Evolutionary conservation across 2,113 vertebrate genomes (phyloP).

Genomic region (Myxocyprinus asiaticus): DNA sequence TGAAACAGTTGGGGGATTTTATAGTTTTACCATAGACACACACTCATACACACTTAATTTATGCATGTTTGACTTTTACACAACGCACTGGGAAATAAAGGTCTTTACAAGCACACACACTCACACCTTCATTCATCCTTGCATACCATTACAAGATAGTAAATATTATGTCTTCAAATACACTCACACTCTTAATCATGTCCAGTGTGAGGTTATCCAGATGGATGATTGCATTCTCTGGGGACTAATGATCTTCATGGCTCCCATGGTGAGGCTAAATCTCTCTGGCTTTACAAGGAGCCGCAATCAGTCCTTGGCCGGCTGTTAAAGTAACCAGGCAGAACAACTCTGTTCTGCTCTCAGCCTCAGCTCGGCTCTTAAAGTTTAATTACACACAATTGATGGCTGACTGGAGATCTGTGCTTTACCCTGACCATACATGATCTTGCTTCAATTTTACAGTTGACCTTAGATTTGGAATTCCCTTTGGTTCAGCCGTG

Average conservation of each 20-base stretch:
- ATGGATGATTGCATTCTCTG: conserved; percentile 25
- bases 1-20: not conserved
- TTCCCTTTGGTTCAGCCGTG: not conserved
- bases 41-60: too few relatives aligned
- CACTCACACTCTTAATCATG: not conserved
- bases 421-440: conserved; percentile 24
- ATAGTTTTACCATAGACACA: too few relatives aligned
- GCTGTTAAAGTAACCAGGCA: conserved; percentile 35
- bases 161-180: conserved; percentile 10
- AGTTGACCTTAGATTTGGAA: conserved; percentile 36
- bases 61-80: too few relatives aligned
- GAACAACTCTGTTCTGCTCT: conserved; percentile 26
- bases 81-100: not conserved
- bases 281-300: conserved; percentile 30
- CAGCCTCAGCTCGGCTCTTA: conserved; percentile 8
- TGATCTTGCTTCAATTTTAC: conserved; percentile 26
- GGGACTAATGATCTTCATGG: conserved; percentile 33
- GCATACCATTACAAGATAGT: not conserved
- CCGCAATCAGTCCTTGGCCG: not conserved
- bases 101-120: not conserved
- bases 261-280: conserved; percentile 35
- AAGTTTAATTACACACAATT: conserved; percentile 25
- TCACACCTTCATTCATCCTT: not conserved
- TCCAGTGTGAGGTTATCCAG: conserved; percentile 12
- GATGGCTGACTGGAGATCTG: conserved; percentile 22